Evolutionary conservation across 2,113 vertebrate genomes (phyloP), one percentile per base, ranked within the genome.

Genomic region (Psittacula cyanocephala): DNA sequence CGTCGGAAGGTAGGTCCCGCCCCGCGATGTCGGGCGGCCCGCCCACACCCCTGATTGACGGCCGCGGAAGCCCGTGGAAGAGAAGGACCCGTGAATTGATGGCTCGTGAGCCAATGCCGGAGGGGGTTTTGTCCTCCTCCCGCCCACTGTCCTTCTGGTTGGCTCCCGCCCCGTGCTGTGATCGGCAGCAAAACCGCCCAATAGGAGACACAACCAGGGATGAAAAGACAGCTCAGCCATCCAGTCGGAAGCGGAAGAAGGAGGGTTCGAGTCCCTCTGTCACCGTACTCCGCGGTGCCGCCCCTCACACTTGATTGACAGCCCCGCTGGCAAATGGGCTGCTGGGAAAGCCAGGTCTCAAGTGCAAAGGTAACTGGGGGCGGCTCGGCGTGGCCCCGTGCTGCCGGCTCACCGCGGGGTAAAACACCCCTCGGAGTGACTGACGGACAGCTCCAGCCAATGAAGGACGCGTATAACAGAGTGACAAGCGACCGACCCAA

Each of bases 41-140:
- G 27, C 93, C 95, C 25, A 2, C 18, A 0, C 0, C 0, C 0
- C 10, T 68, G 43, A 95, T 22, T 64, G 95, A 81, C 35, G 9
- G 23, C 9, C 0, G 0, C 2, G 0, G 0, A 0, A 65, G 1
- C 75, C 74, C 11, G 3, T 94, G 69, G 84, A 4, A 57, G 3
- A 8, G 4, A 4, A 6, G 0, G 0, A 4, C 6, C 35, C 6
- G 13, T n/a, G 29, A 62, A 96, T 72, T 90, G 97, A 97, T n/a
- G 25, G 39, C 9, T 4, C 2, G 0, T 0, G 0, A 8, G 0
- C 89, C 87, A 96, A 89, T 88, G 11, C 4, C 0, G 0, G 23
- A 6, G 31, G 0, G 31, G 10, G 2, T 2, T n/a, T n/a, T 11
- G 1, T 2, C 22, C 43, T 35, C 4, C 4, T 23, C 86, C 92